phyloP scores from a whole-genome alignment of 2,113 vertebrate genomes.

The Ailurus styani region DNA sequence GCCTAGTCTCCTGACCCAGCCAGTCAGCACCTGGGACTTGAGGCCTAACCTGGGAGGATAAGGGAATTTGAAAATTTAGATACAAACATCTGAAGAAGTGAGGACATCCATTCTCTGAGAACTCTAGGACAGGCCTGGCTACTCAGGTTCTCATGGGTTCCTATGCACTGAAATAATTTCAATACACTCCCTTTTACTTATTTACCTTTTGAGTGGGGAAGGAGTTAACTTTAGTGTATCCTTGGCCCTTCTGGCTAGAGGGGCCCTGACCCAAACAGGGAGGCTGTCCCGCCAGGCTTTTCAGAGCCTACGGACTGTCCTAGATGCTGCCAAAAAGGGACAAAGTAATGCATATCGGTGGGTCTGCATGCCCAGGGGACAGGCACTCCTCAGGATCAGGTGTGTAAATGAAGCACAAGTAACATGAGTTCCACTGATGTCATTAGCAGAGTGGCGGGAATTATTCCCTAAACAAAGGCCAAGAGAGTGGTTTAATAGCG shows the following conservation, averaged over 20 bases:
- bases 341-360: not conserved
- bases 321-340: not conserved
- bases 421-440: not conserved
- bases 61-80: not conserved
- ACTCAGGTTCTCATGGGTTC: not conserved
- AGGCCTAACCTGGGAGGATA: not conserved
- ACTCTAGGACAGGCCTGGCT: not conserved
- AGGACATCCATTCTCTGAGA: not conserved
- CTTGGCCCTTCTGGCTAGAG: not conserved
- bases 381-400: not conserved
- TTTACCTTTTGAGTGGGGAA: not conserved
- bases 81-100: not conserved
- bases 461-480: constrained; percentile 6
- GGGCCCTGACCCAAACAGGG: not conserved
- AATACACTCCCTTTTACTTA: not conserved
- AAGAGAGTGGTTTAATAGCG: not conserved
- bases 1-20: not conserved
- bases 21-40: not conserved
- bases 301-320: not conserved
- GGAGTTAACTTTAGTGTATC: not conserved
- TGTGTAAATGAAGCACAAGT: not conserved
- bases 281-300: not conserved
- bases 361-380: not conserved
- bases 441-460: not conserved
- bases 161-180: not conserved